phyloP scores from a whole-genome alignment of 2,113 vertebrate species.

The Rhea americana region DNA sequence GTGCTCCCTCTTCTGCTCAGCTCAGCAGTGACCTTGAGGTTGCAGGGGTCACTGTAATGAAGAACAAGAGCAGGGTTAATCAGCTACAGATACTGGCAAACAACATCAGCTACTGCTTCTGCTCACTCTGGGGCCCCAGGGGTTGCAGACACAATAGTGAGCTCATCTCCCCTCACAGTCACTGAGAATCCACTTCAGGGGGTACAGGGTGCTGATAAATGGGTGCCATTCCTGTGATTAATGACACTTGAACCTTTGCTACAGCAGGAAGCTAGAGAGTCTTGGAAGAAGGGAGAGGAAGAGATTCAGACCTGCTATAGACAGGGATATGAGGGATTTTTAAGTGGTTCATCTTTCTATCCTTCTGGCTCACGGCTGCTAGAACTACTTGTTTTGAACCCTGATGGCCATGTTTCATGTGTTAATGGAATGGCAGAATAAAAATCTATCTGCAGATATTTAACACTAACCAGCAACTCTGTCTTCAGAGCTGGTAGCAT shows the following conservation, averaged over 20 bases:
- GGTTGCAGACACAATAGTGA: neutral
- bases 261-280: neutral
- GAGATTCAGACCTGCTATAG: neutral
- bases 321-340: neutral
- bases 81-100: neutral
- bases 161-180: neutral
- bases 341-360: neutral
- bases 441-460: neutral
- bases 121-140: neutral
- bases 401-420: accelerated
- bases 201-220: neutral
- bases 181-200: neutral
- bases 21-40: constrained; percentile 10
- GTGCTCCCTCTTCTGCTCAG: constrained; percentile 8
- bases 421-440: neutral
- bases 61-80: constrained; percentile 34
- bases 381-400: neutral
- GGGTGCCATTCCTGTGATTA: neutral
- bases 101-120: neutral
- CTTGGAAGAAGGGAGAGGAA: neutral
- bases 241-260: neutral
- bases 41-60: constrained; percentile 13
- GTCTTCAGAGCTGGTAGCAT: neutral
- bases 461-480: neutral
- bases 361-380: neutral